A percentile compares a stretch with the other conserved stretches of the same genome.
Conservation (phyloP, 1,140 invertebrate species). For the Cydia strobilella region DNA sequence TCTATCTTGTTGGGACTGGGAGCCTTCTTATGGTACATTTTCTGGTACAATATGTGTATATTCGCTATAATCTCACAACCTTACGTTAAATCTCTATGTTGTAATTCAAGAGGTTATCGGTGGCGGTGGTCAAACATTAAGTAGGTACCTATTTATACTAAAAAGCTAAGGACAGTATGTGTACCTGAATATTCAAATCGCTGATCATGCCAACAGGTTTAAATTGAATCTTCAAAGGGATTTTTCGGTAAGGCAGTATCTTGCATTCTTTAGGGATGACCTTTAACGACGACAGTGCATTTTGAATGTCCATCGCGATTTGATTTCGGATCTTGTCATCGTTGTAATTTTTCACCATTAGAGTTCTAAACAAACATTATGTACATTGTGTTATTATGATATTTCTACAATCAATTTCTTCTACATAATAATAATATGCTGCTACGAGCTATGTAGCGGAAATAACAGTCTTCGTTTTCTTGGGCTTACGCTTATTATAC, state of each 20-base stretch:
- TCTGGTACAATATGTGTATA: too few relatives aligned
- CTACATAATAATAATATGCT: too few relatives aligned
- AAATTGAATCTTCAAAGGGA: conserved; percentile 69
- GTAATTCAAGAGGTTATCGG: too few relatives aligned
- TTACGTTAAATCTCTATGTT: too few relatives aligned
- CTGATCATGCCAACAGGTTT: conserved; percentile 71
- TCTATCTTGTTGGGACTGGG: too few relatives aligned
- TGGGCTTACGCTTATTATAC: too few relatives aligned
- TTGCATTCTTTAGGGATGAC: conserved; percentile 64
- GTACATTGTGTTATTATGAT: background rate
- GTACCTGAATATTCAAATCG: conserved; percentile 65
- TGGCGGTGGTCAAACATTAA: too few relatives aligned
- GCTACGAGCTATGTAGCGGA: too few relatives aligned
- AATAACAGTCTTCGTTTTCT: too few relatives aligned
- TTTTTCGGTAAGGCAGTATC: conserved; percentile 65
- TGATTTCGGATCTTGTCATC: conserved; percentile 60
- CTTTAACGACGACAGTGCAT: conserved; percentile 66
- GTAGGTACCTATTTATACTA: too few relatives aligned
- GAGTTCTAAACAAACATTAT: conserved; percentile 47
- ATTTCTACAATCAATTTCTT: background rate
- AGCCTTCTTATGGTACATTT: too few relatives aligned
- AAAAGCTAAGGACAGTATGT: background rate
- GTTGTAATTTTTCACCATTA: conserved; percentile 64
- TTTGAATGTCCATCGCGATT: conserved; percentile 62
- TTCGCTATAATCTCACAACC: too few relatives aligned